Conservation (phyloP, 2,888 invertebrate genomes). For the Acronicta leporina region DNA sequence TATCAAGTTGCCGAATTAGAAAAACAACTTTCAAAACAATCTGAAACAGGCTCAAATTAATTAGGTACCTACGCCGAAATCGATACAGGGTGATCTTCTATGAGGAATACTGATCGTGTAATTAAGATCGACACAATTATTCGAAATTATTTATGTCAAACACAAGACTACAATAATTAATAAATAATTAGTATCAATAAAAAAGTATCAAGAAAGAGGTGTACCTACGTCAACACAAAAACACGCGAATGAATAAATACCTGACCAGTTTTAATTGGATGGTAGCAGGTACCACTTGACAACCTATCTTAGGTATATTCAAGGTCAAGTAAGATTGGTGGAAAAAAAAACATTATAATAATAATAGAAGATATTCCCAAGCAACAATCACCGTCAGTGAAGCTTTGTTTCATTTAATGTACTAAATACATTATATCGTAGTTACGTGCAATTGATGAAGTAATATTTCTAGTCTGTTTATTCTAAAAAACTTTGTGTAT, state of each 20-base stretch:
- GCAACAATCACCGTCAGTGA: too few species aligned
- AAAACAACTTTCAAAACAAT: too few species aligned
- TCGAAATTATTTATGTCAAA: too few species aligned
- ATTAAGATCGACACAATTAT: too few species aligned
- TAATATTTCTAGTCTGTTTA: conserved; percentile 47
- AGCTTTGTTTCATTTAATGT: not conserved
- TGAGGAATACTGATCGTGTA: too few species aligned
- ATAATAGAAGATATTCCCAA: not conserved
- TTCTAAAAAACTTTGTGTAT: conserved; percentile 51
- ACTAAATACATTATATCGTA: not conserved
- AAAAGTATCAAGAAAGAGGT: too few species aligned
- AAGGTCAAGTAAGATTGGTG: conserved; percentile 30
- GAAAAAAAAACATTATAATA: conserved; percentile 2
- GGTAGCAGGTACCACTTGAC: not conserved
- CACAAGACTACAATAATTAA: not conserved
- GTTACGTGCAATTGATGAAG: conserved; percentile 22
- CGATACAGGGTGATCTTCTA: too few species aligned
- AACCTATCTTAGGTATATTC: conserved; percentile 15
- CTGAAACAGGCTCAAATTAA: too few species aligned
- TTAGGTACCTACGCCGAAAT: too few species aligned
- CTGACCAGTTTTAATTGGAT: conserved; percentile 36
- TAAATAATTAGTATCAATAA: conserved; percentile 2
- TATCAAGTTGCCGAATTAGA: too few species aligned
- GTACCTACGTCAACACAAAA: not conserved
- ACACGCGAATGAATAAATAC: conserved; percentile 12